Evolutionary conservation across 2,888 invertebrate species (phyloP).

Genomic region (Epinotia ramella): DNA sequence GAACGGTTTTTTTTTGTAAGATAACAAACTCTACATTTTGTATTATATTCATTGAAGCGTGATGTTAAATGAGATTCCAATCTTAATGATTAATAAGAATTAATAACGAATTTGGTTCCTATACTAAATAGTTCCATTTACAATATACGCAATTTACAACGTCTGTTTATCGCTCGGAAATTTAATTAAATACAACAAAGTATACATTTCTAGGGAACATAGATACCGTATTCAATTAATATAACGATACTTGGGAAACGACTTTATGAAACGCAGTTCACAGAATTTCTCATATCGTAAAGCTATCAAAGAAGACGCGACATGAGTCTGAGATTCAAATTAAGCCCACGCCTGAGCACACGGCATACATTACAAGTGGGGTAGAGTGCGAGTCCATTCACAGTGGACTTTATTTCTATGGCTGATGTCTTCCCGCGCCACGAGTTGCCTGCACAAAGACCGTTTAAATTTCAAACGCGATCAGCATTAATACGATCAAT

Average conservation of each 20-base stretch:
- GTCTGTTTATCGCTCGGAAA: not conserved
- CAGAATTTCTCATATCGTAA: slow-evolving; percentile 55
- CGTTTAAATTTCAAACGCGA: slow-evolving; percentile 63
- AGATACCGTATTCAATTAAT: slow-evolving; percentile 34
- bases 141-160: not conserved
- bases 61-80: not conserved
- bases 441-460: slow-evolving; percentile 56
- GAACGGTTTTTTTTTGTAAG: not conserved
- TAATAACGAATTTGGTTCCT: not conserved
- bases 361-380: slow-evolving; percentile 63
- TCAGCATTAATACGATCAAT: slow-evolving; percentile 65
- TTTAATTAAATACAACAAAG: not conserved
- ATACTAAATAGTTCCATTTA: slow-evolving; percentile 19
- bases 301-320: slow-evolving; percentile 60
- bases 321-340: slow-evolving; percentile 63
- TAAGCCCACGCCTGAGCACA: slow-evolving; percentile 61
- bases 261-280: slow-evolving; percentile 28
- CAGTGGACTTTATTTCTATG: slow-evolving; percentile 59
- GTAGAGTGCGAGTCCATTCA: slow-evolving; percentile 58
- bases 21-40: not conserved
- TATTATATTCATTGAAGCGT: not conserved
- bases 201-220: not conserved
- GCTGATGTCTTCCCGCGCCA: slow-evolving; percentile 46
- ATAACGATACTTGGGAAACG: slow-evolving; percentile 32
- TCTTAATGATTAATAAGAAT: not conserved